phyloP scores from a whole-genome alignment of 2,797 vertebrate genomes.

The Peromyscus aztecus region DNA sequence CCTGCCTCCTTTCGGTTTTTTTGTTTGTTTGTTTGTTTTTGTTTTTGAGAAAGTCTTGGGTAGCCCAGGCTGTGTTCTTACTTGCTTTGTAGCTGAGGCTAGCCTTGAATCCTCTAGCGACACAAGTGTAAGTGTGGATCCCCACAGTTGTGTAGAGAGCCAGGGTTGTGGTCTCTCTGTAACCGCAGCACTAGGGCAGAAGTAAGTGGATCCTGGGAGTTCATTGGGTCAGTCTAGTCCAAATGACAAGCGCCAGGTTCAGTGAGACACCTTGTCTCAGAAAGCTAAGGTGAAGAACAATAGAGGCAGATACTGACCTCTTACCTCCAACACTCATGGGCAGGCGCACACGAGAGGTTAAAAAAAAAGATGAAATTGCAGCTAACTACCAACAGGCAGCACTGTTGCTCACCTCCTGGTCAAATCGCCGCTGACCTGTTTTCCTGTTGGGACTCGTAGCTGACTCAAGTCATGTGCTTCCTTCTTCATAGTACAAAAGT shows the following conservation, averaged over 20 bases:
- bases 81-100: not conserved
- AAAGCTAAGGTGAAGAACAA: not conserved
- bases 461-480: not conserved
- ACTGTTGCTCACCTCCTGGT: not conserved
- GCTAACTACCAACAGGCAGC: not conserved
- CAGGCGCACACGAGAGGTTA: not conserved
- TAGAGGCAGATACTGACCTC: not conserved
- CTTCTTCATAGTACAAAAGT: not conserved
- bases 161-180: not conserved
- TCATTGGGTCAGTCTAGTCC: not conserved
- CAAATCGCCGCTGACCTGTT: not conserved
- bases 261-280: not conserved
- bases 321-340: not conserved
- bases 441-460: not conserved
- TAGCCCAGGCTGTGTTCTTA: not conserved
- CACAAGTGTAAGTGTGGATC: not conserved
- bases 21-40: not conserved
- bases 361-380: not conserved
- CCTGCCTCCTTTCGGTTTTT: no score
- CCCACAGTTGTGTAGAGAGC: not conserved
- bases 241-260: not conserved
- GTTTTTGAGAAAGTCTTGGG: not conserved
- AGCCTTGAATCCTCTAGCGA: not conserved
- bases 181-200: not conserved
- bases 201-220: not conserved